Evolutionary conservation across 2,888 invertebrate genomes (phyloP).

Genomic region (Zaprionus lineosus): DNA sequence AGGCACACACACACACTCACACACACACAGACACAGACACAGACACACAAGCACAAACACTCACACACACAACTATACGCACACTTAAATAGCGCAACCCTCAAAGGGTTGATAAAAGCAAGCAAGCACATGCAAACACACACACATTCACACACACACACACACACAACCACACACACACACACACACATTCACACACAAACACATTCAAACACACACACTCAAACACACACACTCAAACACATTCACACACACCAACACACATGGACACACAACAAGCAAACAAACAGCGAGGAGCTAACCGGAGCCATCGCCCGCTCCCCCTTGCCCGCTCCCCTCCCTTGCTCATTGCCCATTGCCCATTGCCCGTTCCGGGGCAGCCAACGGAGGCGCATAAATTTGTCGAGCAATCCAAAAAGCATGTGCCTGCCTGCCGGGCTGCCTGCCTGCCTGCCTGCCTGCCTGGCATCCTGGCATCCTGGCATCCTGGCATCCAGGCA

Average conservation of each 20-base stretch:
- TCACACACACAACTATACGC: not conserved
- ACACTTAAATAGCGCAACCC: conserved; percentile 13
- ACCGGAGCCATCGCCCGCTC: conserved; percentile 38
- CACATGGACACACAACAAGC: conserved; percentile 1
- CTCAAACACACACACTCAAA: not conserved
- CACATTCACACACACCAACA: not conserved
- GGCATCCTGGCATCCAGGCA: not conserved
- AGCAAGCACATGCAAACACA: conserved; percentile 14
- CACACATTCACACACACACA: conserved; percentile 8
- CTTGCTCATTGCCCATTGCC: conserved; percentile 18
- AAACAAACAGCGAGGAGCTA: conserved; percentile 36
- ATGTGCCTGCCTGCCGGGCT: conserved; percentile 30
- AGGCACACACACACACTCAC: conserved; percentile 5
- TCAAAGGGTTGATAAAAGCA: conserved; percentile 56
- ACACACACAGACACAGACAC: not conserved
- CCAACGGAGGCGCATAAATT: conserved; percentile 53
- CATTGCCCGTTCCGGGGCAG: conserved; percentile 27
- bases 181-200: not conserved
- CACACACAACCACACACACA: not conserved
- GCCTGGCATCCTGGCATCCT: not conserved
- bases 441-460: not conserved
- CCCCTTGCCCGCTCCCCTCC: not conserved
- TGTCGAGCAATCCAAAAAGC: conserved; percentile 61
- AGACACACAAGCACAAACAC: not conserved
- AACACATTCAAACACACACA: conserved; percentile 9